phyloP scores from a whole-genome alignment of 2,888 invertebrate species.

The Syrista parreyssii region DNA sequence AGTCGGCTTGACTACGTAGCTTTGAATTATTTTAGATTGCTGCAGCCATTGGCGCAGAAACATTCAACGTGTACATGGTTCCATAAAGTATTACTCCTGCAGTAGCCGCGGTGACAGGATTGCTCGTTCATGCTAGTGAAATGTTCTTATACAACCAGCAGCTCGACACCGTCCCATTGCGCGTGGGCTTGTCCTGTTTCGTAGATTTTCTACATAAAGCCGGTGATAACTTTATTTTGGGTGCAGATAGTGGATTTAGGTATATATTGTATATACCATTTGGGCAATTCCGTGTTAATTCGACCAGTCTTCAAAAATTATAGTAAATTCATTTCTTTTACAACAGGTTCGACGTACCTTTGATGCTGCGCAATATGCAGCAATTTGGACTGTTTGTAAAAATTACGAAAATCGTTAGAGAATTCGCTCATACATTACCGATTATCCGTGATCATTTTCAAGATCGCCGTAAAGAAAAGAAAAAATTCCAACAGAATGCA shows the following conservation, averaged over 20 bases:
- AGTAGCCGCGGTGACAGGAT: slow-evolving; percentile 16
- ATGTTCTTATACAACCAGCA: slow-evolving; percentile 16
- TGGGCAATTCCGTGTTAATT: too few relatives aligned
- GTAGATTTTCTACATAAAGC: slow-evolving; percentile 9
- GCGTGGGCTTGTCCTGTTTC: slow-evolving; percentile 14
- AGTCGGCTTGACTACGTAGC: too few relatives aligned
- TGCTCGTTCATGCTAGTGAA: slow-evolving; percentile 14
- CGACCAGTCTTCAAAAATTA: too few relatives aligned
- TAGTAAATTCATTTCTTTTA: too few relatives aligned
- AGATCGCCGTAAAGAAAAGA: slow-evolving; percentile 18
- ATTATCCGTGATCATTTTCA: slow-evolving; percentile 13
- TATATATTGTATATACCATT: too few relatives aligned
- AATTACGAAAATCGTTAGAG: slow-evolving; percentile 5
- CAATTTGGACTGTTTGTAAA: neutral
- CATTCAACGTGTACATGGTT: slow-evolving; percentile 25
- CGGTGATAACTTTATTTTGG: slow-evolving; percentile 15
- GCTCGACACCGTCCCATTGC: slow-evolving; percentile 16
- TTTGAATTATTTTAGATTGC: slow-evolving; percentile 9
- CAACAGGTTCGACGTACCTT: slow-evolving; percentile 5
- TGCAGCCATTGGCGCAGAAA: slow-evolving; percentile 1
- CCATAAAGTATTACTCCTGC: slow-evolving; percentile 15
- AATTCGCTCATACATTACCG: slow-evolving; percentile 3
- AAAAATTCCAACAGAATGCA: slow-evolving; percentile 18
- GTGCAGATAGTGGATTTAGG: slow-evolving; percentile 26
- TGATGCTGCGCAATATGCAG: slow-evolving; percentile 4